These are phyloP conservation scores for Cheilosia soror DNA, from an alignment of 2,888 invertebrate genomes.

Conservation along the genomic window DNA sequence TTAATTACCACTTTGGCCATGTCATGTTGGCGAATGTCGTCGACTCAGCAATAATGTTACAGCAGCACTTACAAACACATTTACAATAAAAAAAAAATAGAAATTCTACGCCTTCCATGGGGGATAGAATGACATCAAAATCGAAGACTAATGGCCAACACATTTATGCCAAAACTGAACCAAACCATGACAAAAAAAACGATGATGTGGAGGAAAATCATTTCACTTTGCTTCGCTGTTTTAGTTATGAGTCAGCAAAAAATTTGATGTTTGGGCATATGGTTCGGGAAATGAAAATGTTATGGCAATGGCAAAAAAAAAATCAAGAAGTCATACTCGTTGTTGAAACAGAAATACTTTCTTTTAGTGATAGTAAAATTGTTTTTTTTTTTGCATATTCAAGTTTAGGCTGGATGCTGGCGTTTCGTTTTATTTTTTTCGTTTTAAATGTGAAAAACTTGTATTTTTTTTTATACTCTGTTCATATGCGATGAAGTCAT, in stretches of 20 bases:
- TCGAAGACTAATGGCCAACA: constrained; percentile 39
- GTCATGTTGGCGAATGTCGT: constrained; percentile 29
- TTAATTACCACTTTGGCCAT: constrained; percentile 51
- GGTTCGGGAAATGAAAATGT: too few relatives aligned
- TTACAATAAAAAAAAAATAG: background rate
- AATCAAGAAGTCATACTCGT: too few relatives aligned
- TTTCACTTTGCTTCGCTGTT: constrained; percentile 29
- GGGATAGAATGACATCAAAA: constrained; percentile 32
- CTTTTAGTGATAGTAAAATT: too few relatives aligned
- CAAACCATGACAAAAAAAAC: constrained; percentile 8
- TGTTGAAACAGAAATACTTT: too few relatives aligned
- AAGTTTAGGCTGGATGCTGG: too few relatives aligned
- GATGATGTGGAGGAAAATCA: constrained; percentile 10
- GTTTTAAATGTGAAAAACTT: too few relatives aligned
- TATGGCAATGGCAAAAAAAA: too few relatives aligned
- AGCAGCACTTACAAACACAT: constrained; percentile 24
- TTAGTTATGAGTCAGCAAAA: constrained; percentile 47
- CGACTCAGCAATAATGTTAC: constrained; percentile 45
- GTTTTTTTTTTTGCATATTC: too few relatives aligned
- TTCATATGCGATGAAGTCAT: too few relatives aligned
- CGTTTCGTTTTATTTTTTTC: too few relatives aligned
- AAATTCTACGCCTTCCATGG: constrained; percentile 32
- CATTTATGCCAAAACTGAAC: constrained; percentile 29
- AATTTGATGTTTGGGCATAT: constrained; percentile 9
- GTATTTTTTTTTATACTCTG: too few relatives aligned